These are phyloP conservation scores for Phyto melanocephala DNA, from an alignment of 2,888 invertebrate genomes.

Conservation along the genomic window DNA sequence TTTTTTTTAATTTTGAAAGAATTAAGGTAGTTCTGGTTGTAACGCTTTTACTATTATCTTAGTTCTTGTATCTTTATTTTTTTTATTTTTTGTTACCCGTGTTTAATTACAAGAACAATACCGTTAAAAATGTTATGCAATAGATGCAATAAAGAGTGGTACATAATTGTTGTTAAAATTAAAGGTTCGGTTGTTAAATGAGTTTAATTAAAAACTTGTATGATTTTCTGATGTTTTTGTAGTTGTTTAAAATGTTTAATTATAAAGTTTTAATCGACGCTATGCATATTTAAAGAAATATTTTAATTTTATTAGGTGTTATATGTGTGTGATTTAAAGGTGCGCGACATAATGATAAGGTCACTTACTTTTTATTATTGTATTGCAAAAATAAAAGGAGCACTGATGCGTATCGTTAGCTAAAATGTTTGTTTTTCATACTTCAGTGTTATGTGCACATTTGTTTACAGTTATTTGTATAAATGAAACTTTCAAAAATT, in stretches of 20 bases:
- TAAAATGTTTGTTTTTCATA: too few relatives aligned
- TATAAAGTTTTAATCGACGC: neutral
- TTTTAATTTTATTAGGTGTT: neutral
- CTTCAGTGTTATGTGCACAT: too few relatives aligned
- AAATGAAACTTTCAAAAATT: too few relatives aligned
- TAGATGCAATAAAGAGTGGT: neutral
- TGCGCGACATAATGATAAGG: too few relatives aligned
- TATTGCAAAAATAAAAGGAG: too few relatives aligned
- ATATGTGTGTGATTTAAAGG: neutral
- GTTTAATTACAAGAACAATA: slow-evolving; percentile 48
- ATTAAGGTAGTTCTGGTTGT: slow-evolving; percentile 15
- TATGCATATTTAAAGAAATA: neutral
- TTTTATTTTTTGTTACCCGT: slow-evolving; percentile 13
- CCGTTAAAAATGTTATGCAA: slow-evolving; percentile 46
- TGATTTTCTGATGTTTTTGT: neutral
- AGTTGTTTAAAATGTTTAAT: neutral
- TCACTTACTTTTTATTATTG: too few relatives aligned
- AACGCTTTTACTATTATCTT: neutral
- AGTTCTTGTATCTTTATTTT: neutral
- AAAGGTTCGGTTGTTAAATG: slow-evolving; percentile 52
- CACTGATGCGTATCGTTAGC: too few relatives aligned
- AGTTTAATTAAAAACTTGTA: slow-evolving; percentile 35
- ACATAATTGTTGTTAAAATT: slow-evolving; percentile 44
- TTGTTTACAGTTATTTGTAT: too few relatives aligned
- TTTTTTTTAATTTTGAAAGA: neutral